phyloP scores from a whole-genome alignment of 2,888 invertebrate genomes.

The Germaria angustata region DNA sequence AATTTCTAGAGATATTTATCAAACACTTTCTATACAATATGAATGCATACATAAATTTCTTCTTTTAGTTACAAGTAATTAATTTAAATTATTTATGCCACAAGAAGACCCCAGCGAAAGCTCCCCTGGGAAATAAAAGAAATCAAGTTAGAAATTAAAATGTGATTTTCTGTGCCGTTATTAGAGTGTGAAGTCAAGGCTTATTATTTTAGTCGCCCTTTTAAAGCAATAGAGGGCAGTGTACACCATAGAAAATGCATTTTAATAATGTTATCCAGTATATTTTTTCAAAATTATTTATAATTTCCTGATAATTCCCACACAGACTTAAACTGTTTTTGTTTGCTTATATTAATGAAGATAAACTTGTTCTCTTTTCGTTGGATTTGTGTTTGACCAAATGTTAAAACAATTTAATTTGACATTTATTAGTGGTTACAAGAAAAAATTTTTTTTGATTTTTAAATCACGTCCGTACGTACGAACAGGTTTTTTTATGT shows the following conservation, averaged over 20 bases:
- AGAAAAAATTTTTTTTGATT: neutral
- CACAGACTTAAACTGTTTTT: neutral
- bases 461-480: neutral
- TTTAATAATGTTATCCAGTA: constrained; percentile 13
- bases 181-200: constrained; percentile 50
- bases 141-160: constrained; percentile 18
- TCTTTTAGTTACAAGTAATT: neutral
- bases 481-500: neutral
- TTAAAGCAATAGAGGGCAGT: neutral
- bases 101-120: neutral
- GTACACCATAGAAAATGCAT: neutral
- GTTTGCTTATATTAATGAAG: neutral
- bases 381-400: neutral
- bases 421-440: constrained; percentile 24
- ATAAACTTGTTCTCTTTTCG: neutral
- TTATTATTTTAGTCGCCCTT: constrained; percentile 3
- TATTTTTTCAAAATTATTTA: neutral
- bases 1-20: constrained; percentile 18
- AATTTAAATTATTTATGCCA: constrained; percentile 42
- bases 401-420: constrained; percentile 8
- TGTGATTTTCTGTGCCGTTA: constrained; percentile 18
- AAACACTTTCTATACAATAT: neutral
- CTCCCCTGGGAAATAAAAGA: neutral
- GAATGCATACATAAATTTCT: neutral
- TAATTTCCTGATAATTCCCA: constrained; percentile 40